Conservation (phyloP, 1,140 invertebrate genomes). For the Yoshiicerus persimilis region DNA sequence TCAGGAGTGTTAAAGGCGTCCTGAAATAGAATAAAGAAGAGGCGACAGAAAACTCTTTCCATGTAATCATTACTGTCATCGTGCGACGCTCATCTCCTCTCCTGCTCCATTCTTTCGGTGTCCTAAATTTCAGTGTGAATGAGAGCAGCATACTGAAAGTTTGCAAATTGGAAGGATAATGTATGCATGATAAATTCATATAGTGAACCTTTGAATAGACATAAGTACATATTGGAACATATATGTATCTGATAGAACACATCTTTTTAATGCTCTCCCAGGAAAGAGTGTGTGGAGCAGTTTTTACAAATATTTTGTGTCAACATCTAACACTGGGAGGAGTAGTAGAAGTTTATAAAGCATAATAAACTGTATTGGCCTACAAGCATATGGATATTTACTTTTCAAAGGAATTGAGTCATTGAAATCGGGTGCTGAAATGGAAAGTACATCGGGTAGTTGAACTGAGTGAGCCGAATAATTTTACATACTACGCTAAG, state of each 20-base stretch:
- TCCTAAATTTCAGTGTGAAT: neutral
- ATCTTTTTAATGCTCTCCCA: neutral
- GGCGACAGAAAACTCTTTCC: neutral
- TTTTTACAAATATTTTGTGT: neutral
- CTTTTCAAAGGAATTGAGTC: neutral
- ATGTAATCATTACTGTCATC: neutral
- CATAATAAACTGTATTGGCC: neutral
- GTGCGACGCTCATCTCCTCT: neutral
- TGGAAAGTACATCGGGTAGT: neutral
- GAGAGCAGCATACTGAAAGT: neutral
- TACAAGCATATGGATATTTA: neutral
- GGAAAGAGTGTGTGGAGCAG: neutral
- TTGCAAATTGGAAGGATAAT: neutral
- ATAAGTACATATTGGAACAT: neutral
- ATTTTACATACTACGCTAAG: neutral
- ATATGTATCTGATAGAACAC: neutral
- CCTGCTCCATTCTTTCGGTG: neutral
- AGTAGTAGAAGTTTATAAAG: neutral
- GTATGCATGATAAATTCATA: neutral
- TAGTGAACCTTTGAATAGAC: too few relatives aligned
- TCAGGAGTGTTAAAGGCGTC: neutral
- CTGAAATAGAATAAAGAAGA: neutral
- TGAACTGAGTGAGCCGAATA: neutral
- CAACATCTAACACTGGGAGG: neutral
- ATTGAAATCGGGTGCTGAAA: neutral